Conservation (phyloP, 1,140 invertebrate species). For the Drosophila mayri region DNA sequence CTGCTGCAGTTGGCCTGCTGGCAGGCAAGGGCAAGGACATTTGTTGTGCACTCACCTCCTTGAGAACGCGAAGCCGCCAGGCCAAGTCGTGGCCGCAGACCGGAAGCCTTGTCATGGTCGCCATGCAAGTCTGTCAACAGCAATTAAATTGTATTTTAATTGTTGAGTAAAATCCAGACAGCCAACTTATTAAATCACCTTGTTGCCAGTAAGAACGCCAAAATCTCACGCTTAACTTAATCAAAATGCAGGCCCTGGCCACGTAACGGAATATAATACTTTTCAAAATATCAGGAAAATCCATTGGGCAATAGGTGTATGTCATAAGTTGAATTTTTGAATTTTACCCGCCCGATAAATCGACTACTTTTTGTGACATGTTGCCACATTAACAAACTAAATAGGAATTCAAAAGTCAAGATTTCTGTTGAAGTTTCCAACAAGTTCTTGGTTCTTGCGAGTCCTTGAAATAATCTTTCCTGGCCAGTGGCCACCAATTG, state of each 20-base stretch:
- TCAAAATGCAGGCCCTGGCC: neutral
- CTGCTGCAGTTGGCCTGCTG: slow-evolving; percentile 36
- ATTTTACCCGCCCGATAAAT: slow-evolving; percentile 17
- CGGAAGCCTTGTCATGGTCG: slow-evolving; percentile 23
- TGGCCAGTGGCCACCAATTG: neutral
- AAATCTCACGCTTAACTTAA: neutral
- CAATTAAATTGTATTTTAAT: neutral
- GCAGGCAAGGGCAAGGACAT: slow-evolving; percentile 44
- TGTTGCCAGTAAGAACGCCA: slow-evolving; percentile 1
- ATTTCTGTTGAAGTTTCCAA: neutral
- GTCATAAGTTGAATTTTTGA: slow-evolving; percentile 8
- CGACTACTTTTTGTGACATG: neutral
- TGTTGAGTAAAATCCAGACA: neutral
- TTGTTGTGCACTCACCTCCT: slow-evolving; percentile 29
- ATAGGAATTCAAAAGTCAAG: neutral
- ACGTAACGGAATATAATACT: neutral
- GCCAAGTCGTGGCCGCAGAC: slow-evolving; percentile 9
- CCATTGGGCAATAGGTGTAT: neutral
- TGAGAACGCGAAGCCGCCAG: slow-evolving; percentile 2
- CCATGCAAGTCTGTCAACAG: slow-evolving; percentile 17
- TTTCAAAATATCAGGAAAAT: slow-evolving; percentile 5
- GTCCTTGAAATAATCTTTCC: neutral
- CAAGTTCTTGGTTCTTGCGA: too few species aligned
- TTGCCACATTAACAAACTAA: neutral
- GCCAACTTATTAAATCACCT: neutral